These are phyloP conservation scores for Pristionchus exspectatus DNA, from an alignment of 2,888 invertebrate species.

Conservation along the genomic window DNA sequence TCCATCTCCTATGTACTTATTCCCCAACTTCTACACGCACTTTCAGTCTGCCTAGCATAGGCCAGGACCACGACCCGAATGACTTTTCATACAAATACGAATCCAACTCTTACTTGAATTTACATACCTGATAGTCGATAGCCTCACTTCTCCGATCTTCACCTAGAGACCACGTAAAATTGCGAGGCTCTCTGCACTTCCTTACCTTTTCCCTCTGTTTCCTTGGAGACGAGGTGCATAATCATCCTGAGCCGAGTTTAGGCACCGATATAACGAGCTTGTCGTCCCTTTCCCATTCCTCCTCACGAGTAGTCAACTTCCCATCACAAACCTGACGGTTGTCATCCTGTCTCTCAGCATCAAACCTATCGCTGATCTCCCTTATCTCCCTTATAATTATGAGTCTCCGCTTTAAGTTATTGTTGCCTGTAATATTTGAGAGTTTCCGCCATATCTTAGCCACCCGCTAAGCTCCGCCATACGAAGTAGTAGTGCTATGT, in stretches of 20 bases:
- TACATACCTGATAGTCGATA: neutral
- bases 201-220: neutral
- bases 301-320: neutral
- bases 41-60: no score
- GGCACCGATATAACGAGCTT: neutral
- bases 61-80: no score
- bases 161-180: neutral
- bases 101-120: no score
- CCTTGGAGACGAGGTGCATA: neutral
- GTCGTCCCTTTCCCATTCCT: neutral
- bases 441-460: conserved; percentile 35
- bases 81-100: no score
- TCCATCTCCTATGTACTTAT: no score
- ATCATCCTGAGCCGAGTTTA: neutral
- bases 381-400: neutral
- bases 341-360: conserved; percentile 6
- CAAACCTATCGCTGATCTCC: neutral
- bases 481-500: neutral
- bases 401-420: conserved; percentile 12
- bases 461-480: neutral
- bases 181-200: neutral
- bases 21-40: no score
- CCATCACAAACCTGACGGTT: conserved; percentile 19
- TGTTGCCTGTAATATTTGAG: neutral
- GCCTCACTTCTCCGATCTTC: neutral